Evolutionary conservation across 1,140 invertebrate genomes (phyloP).

Genomic region (Caenorhabditis remanei): DNA sequence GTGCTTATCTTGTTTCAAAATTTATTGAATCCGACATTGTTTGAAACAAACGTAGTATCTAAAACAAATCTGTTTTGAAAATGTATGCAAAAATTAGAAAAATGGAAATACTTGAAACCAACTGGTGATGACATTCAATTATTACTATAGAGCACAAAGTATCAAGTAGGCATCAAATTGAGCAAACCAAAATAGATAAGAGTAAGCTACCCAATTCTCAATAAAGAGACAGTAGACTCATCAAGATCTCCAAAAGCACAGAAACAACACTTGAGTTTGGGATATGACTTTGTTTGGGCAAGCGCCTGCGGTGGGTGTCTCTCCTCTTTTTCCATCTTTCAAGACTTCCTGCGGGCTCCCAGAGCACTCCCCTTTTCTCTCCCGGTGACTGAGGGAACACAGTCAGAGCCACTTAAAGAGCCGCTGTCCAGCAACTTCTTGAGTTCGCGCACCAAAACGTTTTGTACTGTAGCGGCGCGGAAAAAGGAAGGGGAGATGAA

Average conservation of each 20-base stretch:
- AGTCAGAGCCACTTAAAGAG: conserved; percentile 44
- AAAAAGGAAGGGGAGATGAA: neutral
- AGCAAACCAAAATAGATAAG: neutral
- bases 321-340: conserved; percentile 23
- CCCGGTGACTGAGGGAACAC: neutral
- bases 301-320: conserved; percentile 10
- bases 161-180: neutral
- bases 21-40: too few relatives aligned
- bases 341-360: conserved; percentile 39
- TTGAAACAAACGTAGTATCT: too few relatives aligned
- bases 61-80: too few relatives aligned
- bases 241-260: conserved; percentile 49
- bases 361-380: conserved; percentile 36
- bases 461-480: conserved; percentile 50
- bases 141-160: neutral
- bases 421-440: conserved; percentile 48
- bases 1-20: too few relatives aligned
- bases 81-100: too few relatives aligned
- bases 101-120: too few relatives aligned
- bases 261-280: conserved; percentile 53
- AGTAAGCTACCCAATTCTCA: neutral
- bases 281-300: conserved; percentile 55
- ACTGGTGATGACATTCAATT: neutral
- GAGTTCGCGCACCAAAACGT: conserved; percentile 52
- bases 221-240: conserved; percentile 8